Evolutionary conservation across 2,888 invertebrate genomes (phyloP).

Genomic region (Zygogramma bicolorata): DNA sequence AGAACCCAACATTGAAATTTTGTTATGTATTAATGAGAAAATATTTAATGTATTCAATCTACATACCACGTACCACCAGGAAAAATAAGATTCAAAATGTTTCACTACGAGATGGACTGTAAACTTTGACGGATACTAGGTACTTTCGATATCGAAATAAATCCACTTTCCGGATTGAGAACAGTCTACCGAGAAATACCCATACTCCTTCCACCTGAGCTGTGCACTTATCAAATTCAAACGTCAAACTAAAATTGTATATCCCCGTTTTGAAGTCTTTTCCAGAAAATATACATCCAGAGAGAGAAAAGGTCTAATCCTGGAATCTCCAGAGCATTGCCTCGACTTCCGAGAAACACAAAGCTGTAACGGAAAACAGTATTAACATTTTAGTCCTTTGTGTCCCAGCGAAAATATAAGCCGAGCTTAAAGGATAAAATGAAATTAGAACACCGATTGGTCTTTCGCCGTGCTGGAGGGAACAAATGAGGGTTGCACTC

Average conservation of each 20-base stretch:
- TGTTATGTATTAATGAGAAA: no score
- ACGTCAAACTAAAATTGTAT: not conserved
- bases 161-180: not conserved
- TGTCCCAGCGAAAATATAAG: slow-evolving; percentile 58
- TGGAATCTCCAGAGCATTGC: slow-evolving; percentile 49
- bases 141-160: no score
- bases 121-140: no score
- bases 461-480: slow-evolving; percentile 50
- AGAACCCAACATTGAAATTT: no score
- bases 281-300: not conserved
- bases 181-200: not conserved
- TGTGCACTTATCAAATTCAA: not conserved
- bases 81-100: no score
- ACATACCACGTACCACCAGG: no score
- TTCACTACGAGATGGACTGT: no score
- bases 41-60: no score
- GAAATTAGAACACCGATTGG: slow-evolving; percentile 60
- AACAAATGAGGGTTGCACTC: slow-evolving; percentile 20
- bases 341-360: slow-evolving; percentile 51
- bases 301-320: slow-evolving; percentile 37
- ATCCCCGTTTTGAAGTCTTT: not conserved
- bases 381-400: slow-evolving; percentile 61
- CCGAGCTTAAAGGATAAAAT: slow-evolving; percentile 57
- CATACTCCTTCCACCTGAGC: not conserved
- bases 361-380: slow-evolving; percentile 55